Conservation (phyloP, 2,797 vertebrate genomes). For the Phoxinus dragarum region DNA sequence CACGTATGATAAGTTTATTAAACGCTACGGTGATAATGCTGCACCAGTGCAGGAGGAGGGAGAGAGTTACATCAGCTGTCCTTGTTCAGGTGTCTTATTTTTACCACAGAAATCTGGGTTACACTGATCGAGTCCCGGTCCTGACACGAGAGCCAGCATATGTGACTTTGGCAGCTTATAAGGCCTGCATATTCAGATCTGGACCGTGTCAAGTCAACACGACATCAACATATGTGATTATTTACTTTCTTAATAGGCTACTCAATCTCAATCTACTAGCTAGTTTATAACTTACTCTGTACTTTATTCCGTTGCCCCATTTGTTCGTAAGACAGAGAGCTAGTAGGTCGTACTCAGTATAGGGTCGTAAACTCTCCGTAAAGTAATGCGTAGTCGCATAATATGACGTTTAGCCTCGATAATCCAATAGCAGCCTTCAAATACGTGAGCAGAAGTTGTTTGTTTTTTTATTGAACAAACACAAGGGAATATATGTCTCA, state of each 20-base stretch:
- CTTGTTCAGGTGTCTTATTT: slow-evolving; percentile 79
- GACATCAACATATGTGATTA: background rate
- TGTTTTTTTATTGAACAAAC: too few species aligned
- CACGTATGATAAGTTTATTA: background rate
- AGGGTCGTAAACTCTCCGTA: too few species aligned
- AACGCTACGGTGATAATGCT: background rate
- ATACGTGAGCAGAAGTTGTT: too few species aligned
- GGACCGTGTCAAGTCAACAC: background rate
- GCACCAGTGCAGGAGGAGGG: slow-evolving; percentile 68
- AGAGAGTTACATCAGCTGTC: slow-evolving; percentile 80
- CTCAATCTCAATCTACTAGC: too few species aligned
- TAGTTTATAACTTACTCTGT: too few species aligned
- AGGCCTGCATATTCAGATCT: slow-evolving; percentile 4
- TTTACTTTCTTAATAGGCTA: background rate
- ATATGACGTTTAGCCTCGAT: too few species aligned
- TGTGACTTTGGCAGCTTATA: background rate
- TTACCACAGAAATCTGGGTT: slow-evolving; percentile 77
- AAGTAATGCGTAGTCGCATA: too few species aligned
- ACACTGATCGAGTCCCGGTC: slow-evolving; percentile 59
- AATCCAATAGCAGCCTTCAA: too few species aligned
- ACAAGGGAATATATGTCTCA: too few species aligned
- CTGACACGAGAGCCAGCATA: slow-evolving; percentile 55
- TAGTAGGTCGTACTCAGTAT: too few species aligned
- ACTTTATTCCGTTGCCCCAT: too few species aligned
- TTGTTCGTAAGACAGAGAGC: too few species aligned